Base-by-base conservation (phyloP, 2,888 invertebrate species). In the Crossocerus cetratus region DNA sequence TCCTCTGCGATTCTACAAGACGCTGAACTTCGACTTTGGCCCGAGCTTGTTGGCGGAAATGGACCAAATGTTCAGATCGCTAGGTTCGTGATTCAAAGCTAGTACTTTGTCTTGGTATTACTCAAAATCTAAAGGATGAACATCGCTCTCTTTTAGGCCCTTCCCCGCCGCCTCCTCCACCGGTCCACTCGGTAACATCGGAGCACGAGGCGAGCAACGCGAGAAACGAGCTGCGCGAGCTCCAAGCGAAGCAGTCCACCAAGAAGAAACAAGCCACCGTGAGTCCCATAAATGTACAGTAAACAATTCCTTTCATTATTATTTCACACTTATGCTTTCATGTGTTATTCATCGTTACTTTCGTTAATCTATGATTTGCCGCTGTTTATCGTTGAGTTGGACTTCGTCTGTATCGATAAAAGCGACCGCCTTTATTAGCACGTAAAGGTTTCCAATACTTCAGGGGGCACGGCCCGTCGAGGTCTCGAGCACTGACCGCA, bases 31-130 rank as follows among this genome's bases (percentile, higher is more conserved):
- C 78, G 96, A 97, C 87, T 94, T 96, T 86, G 97, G 98, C 3
- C 96, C 97, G 14, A 98, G 98, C 74, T 91, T 99, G 63, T 92
- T 98, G 88, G 98, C 97, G 85, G 96, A 96, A 90, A 96, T 96
- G 93, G 96, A 96, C 85, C 95, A 96, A 66, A 96, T 98, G 92
- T 96, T 98, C 86, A 92, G 87, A 83, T 92, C 92, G 3, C 89
- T 92, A 64, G 92, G 91, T 83, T 89, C 13, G 49, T 49, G 14
- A 2, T 16, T 49, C 43, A 43, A 16, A 11, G 3, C 1, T 0
- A 16, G 5, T 4, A 49, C 5, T 16, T 49, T 16, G 3, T 32
- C 11, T 5, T 8, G 8, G 11, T 32, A 3, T n/a, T n/a, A n/a
- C n/a, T n/a, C n/a, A n/a, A n/a, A n/a, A n/a, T n/a, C n/a, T n/a